Evolutionary conservation across 2,113 vertebrate genomes (phyloP), one percentile per base, ranked within the genome.

Genomic region (Ictalurus furcatus): DNA sequence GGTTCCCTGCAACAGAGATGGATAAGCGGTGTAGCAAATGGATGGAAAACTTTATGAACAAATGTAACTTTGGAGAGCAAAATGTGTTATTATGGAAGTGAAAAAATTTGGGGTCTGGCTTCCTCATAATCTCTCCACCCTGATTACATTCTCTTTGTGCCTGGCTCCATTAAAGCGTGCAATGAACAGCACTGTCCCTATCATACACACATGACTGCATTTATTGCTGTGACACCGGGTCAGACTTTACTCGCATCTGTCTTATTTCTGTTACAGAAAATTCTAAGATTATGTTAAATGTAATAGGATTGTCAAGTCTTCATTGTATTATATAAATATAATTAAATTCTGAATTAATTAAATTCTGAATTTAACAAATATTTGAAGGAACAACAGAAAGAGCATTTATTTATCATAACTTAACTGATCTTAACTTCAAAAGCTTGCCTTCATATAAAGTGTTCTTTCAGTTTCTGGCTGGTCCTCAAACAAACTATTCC

Each of bases 141-240:
- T 85, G 83, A 82, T 86, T 88, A 90, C 63, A 76, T 82, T 74
- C 21, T 59, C 71, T 85, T 52, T 40, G 40, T 56, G n/a, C 69
- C 25, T 52, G 28, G 56, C 90, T 85, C 73, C 37, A 88, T 82
- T 87, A 88, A 86, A 8, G 65, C 14, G 14, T 67, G 84, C 48
- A 44, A 54, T 52, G 73, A 59, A 63, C 74, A 85, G 56, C 79
- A 83, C 30, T 48, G n/a, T 40, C 44, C 16, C 7, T n/a, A 78
- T 86, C 84, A 84, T 59, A 14, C 61, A 21, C 71, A 79, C 88
- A 61, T 78, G 84, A 88, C 63, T 91, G 89, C 44, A 54, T 88
- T 88, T 87, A 88, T 88, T 87, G 67, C 58, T 37, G 28, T 82
- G 76, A 78, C 87, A 78, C 87, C 37, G 34, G 87, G 63, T 85